Conservation (phyloP, 1,140 invertebrate genomes). For the Pollicipes pollicipes region DNA sequence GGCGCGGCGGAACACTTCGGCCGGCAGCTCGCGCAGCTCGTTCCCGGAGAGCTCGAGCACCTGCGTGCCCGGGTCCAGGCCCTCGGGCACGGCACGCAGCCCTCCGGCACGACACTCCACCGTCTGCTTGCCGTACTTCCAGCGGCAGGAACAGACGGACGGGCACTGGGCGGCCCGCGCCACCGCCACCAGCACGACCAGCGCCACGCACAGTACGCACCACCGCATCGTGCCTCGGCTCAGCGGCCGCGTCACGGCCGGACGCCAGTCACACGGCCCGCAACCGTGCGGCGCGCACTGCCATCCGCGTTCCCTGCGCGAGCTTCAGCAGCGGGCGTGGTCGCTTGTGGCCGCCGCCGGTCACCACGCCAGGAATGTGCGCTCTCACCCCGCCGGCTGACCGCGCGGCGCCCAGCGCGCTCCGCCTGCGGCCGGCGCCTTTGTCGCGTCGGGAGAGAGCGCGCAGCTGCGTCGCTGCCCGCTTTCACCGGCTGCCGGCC, state of each 20-base stretch:
- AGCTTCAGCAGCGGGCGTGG: no score
- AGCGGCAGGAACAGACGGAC: slow-evolving; percentile 66
- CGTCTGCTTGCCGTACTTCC: slow-evolving; percentile 77
- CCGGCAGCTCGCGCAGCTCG: slow-evolving; percentile 49
- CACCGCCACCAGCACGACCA: slow-evolving; percentile 6
- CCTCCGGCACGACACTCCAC: slow-evolving; percentile 63
- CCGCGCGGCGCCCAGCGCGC: background rate
- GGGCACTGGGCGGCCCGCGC: slow-evolving; percentile 36
- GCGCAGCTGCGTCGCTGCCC: background rate
- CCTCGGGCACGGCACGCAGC: slow-evolving; percentile 52
- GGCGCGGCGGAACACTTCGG: slow-evolving; percentile 54
- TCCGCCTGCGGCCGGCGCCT: no score
- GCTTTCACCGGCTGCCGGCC: background rate
- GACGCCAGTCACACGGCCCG: no score
- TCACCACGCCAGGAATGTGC: no score
- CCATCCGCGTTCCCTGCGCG: no score
- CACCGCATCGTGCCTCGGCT: no score
- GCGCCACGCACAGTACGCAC: no score
- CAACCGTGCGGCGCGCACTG: no score
- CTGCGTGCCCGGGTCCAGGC: slow-evolving; percentile 67
- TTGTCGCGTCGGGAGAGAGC: background rate
- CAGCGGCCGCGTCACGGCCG: no score
- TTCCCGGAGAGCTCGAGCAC: slow-evolving; percentile 73
- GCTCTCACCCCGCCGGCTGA: no score
- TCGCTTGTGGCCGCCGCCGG: no score